These are phyloP conservation scores for Myotis brandtii DNA, from an alignment of 2,113 vertebrate species.

Conservation along the genomic window DNA sequence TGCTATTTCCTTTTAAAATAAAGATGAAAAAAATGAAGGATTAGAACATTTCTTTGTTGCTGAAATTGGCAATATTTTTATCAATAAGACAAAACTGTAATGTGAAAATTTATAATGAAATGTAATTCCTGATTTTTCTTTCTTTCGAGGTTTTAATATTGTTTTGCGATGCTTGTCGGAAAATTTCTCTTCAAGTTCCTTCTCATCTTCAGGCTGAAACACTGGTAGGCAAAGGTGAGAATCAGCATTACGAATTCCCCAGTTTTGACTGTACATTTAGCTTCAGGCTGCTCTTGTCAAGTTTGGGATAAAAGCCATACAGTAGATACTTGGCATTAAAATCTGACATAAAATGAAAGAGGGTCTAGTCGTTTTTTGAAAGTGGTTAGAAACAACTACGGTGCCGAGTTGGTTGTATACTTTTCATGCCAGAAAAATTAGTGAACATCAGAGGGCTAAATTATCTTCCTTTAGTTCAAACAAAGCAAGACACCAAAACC, in stretches of 20 bases:
- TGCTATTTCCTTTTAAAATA: constrained; percentile 4
- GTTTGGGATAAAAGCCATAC: constrained; percentile 39
- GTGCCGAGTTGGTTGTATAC: background rate
- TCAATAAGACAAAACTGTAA: background rate
- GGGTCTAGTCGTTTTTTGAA: background rate
- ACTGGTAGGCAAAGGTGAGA: constrained; percentile 88
- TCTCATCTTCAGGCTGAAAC: constrained; percentile 81
- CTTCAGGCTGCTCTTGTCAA: constrained; percentile 7
- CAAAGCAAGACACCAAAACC: background rate
- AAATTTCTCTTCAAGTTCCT: constrained; percentile 85
- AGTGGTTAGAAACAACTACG: constrained; percentile 35
- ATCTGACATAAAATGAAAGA: constrained; percentile 71
- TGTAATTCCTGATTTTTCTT: constrained; percentile 56
- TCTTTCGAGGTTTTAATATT: constrained; percentile 83
- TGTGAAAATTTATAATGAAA: constrained; percentile 8
- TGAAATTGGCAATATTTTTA: constrained; percentile 49
- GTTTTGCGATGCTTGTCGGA: constrained; percentile 86
- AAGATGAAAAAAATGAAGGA: background rate
- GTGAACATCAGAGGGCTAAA: constrained; percentile 1
- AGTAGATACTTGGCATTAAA: constrained; percentile 8
- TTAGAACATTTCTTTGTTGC: constrained; percentile 5
- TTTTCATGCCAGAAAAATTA: constrained; percentile 59
- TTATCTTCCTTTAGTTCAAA: background rate
- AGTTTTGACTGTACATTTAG: background rate
- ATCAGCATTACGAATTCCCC: constrained; percentile 18